Base-by-base conservation (phyloP, 2,113 vertebrate genomes). In the Narcine bancroftii region DNA sequence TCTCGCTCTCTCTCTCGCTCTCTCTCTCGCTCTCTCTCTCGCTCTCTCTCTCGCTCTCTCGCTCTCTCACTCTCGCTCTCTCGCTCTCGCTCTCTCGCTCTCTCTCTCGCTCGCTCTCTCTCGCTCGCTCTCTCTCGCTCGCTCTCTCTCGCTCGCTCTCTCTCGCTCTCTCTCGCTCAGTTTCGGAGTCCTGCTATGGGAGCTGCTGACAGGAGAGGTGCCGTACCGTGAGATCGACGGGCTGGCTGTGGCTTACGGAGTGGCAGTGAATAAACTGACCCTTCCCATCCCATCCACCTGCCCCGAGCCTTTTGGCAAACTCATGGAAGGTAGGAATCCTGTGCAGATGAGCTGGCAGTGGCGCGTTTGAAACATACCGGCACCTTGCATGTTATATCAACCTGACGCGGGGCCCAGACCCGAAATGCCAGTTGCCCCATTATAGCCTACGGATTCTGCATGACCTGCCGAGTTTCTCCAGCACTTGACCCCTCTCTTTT, bases 141-240 rank as follows among this genome's bases (percentile, higher is more conserved):
- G 11, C 56, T 60, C 56, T 60, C 56, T 60, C 56, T 11, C 56
- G 9, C 56, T 11, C 56, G 1, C 56, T 60, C 5, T 47, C 45
- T 79, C 24, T 2, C 76, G 47, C 29, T 24, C 2, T 36, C 11
- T 50, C 79, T 3, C 85, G 29, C 89, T 69, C 94, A 98, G 98
- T 95, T 98, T 98, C 24, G 98, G 98, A 3, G 98, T 98, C 92
- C 93, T 98, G n/a, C 95, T 98, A 42, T 98, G 98, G 98, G 98
- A 98, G 94, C 95, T 98, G 95, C 95, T 98, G 94, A 98, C 98
- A 0, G 97, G 97, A 0, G 98, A 98, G 95, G 98, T 98, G 75
- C 98, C 98, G 0, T 98, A 98, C 95, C 95, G 97, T 19, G 97
- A 98, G 94, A 98, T 98, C 2, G 97, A 98, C 29, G 97, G 97